These are phyloP conservation scores for Neosilurus hyrtlii DNA, from an alignment of 2,797 vertebrate genomes.

Conservation along the genomic window DNA sequence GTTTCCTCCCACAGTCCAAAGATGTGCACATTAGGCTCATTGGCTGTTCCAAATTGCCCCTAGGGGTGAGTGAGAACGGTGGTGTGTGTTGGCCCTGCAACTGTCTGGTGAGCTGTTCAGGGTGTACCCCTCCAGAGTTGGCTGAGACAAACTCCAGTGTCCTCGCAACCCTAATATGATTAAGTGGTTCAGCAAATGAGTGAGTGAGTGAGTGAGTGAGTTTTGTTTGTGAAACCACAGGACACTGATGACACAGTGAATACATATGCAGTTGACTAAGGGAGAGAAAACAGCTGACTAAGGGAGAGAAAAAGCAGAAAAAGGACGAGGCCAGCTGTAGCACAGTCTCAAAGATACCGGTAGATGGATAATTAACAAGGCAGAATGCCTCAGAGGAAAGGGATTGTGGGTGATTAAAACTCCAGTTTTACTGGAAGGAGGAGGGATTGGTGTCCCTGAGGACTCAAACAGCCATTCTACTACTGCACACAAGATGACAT, in stretches of 20 bases:
- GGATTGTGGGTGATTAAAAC: constrained; percentile 57
- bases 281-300: neutral
- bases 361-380: constrained; percentile 56
- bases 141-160: too few relatives aligned
- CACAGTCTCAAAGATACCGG: constrained; percentile 35
- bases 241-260: neutral
- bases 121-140: too few relatives aligned
- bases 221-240: neutral
- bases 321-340: constrained; percentile 24
- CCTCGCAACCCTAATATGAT: too few relatives aligned
- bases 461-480: constrained; percentile 43
- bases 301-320: constrained; percentile 9
- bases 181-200: too few relatives aligned
- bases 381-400: constrained; percentile 40
- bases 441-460: constrained; percentile 28
- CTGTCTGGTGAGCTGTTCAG: too few relatives aligned
- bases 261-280: neutral
- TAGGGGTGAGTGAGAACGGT: too few relatives aligned
- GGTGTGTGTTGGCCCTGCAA: too few relatives aligned
- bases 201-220: too few relatives aligned
- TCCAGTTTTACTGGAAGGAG: constrained; percentile 40
- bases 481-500: constrained; percentile 34
- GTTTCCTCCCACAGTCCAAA: too few relatives aligned
- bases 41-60: too few relatives aligned
- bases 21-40: too few relatives aligned